Evolutionary conservation across 1,140 invertebrate species (phyloP), one percentile per base, ranked within the genome.

Genomic region (Sarcophaga bullata): DNA sequence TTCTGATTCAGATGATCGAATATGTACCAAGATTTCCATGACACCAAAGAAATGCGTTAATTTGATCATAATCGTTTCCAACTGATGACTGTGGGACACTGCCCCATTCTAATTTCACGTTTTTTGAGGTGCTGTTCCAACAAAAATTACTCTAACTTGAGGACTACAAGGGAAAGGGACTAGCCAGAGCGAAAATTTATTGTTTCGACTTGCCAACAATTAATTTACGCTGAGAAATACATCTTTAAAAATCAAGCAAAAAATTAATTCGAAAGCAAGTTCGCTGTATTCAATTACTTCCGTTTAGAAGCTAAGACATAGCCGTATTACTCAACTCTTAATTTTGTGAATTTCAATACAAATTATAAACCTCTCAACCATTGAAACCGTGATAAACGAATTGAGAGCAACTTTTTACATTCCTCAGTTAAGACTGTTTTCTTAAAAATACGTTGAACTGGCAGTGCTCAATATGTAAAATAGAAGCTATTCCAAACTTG

Each of bases 311-410:
- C 80, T 5, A 81, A 48, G 37, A 52, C n/a, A 37, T 62, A 25
- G 47, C 50, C 19, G 19, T 9, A 81, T 81, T 46, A 81, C 81
- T 9, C 46, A 17, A 19, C 48, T 82, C 6, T 49, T 82, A 17
- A 75, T 73, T 19, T n/a, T 19, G 11, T 50, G 17, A 47, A 50
- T 76, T 82, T 50, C 37, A 72, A 82, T 52, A 25, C 7, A 73
- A 75, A 76, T 9, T 82, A 19, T 19, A 25, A 82, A 11, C 81
- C 50, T n/a, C 9, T 50, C 50, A 54, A 73, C 7, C 80, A 73
- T n/a, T 17, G 81, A 82, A 47, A 76, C 81, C 9, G 50, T 52
- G 6, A 48, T 82, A 15, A 82, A 82, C 73, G 8, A 52, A 10
- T 8, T 82, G 6, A 46, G 73, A 50, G 19, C 17, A 4, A 0